Conservation (phyloP, 1,140 invertebrate genomes). For the Micrasema longulum region DNA sequence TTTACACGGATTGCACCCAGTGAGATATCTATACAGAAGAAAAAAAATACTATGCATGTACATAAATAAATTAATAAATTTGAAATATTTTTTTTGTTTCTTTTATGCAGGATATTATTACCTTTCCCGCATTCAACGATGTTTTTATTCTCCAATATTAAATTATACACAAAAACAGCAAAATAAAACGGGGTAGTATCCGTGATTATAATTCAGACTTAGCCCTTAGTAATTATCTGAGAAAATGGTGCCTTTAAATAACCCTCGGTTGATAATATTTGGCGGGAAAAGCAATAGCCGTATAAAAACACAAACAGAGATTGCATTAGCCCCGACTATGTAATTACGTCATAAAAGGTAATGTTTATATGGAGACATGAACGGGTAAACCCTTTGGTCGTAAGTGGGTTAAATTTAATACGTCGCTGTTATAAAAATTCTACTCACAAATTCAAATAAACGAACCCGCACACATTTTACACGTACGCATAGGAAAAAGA, state of each 20-base stretch:
- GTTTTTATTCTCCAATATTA: too few relatives aligned
- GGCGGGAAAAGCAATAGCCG: conserved; percentile 32
- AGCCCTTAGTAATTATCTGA: conserved; percentile 17
- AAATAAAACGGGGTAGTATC: neutral
- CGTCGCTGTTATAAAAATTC: neutral
- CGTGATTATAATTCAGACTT: conserved; percentile 1
- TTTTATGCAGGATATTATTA: too few relatives aligned
- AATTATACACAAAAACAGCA: too few relatives aligned
- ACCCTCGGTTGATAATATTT: conserved; percentile 18
- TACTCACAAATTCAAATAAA: too few relatives aligned
- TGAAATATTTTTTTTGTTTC: too few relatives aligned
- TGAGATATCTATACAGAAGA: too few relatives aligned
- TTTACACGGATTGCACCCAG: too few relatives aligned
- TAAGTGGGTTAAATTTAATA: conserved; percentile 18
- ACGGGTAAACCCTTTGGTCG: conserved; percentile 20
- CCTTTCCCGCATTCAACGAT: too few relatives aligned
- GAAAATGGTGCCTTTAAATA: conserved; percentile 9
- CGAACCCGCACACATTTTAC: too few relatives aligned
- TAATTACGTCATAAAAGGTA: conserved; percentile 50
- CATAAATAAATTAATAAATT: too few relatives aligned
- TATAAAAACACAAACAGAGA: conserved; percentile 44
- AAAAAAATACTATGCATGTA: too few relatives aligned
- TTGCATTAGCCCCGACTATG: conserved; percentile 32
- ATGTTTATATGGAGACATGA: conserved; percentile 44
- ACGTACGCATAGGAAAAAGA: too few relatives aligned